Evolutionary conservation across 2,888 invertebrate species (phyloP).

Genomic region (Apocheima hispidaria): DNA sequence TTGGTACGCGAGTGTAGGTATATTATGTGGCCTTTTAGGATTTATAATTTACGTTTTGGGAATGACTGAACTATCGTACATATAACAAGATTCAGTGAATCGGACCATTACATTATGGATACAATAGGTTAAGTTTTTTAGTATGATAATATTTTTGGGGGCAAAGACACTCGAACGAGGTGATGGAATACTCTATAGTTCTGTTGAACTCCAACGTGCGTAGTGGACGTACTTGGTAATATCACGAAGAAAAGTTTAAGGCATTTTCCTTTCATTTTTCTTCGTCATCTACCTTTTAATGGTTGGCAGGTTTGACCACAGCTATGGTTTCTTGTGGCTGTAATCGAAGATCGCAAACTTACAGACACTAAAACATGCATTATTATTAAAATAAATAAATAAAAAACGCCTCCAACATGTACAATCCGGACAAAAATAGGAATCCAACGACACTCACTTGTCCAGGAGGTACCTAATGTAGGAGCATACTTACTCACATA

Average conservation of each 20-base stretch:
- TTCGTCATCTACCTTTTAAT: too few relatives aligned
- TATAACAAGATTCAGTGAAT: slow-evolving; percentile 41
- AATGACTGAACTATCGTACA: slow-evolving; percentile 31
- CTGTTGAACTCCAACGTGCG: slow-evolving; percentile 23
- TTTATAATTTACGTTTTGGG: slow-evolving; percentile 30
- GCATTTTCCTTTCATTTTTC: too few relatives aligned
- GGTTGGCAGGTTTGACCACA: too few relatives aligned
- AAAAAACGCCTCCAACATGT: too few relatives aligned
- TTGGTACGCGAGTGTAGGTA: background rate
- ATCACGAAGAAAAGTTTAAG: background rate
- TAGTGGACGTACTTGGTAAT: slow-evolving; percentile 10
- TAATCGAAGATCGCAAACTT: too few relatives aligned
- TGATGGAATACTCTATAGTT: slow-evolving; percentile 26
- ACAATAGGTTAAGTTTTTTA: slow-evolving; percentile 38
- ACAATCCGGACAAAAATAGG: too few relatives aligned
- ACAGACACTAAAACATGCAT: too few relatives aligned
- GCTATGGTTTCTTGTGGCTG: too few relatives aligned
- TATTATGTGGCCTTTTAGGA: slow-evolving; percentile 14
- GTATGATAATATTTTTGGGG: slow-evolving; percentile 35
- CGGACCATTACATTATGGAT: slow-evolving; percentile 37
- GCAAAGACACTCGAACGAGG: slow-evolving; percentile 35
- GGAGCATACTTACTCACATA: too few relatives aligned
- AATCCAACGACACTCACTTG: too few relatives aligned
- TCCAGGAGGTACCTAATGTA: too few relatives aligned
- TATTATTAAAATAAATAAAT: too few relatives aligned